Base-by-base conservation (phyloP, 2,113 vertebrate genomes). In the Ammodytes dubius region DNA sequence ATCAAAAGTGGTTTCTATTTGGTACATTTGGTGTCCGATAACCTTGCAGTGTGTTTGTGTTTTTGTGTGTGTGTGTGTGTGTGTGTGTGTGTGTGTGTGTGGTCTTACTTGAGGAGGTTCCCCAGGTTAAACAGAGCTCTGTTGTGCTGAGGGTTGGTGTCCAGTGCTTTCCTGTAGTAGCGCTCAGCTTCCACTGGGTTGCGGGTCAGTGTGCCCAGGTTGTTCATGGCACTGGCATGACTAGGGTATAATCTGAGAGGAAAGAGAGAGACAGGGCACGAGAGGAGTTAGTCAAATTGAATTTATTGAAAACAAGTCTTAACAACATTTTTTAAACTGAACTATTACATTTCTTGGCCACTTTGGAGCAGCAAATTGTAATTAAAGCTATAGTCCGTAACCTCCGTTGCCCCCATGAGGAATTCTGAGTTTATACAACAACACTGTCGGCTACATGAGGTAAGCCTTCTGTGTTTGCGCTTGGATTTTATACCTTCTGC, bases 121-220 rank as follows among this genome's bases (percentile, higher is more conserved):
- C 97, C 98, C 0, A 99, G 96, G 83, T 99, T 99, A 85, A 99
- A 99, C n/a, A 99, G 97, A 2, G 98, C 98, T 35, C 98, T 90
- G 87, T 97, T 98, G 85, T 99, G 98, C 69, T 99, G 97, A 0
- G 97, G 97, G 65, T 97, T 99, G 75, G 95, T 96, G 80, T 95
- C 95, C 60, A 99, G 95, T 0, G 98, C 98, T 73, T 85, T 95
- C 85, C 95, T 96, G 92, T 99, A 99, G 91, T 97, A 97, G 47
- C 91, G 81, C 89, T 99, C 96, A 0, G 98, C 97, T 82, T 98
- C 96, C 43, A 95, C 91, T 0, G 91, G 80, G 0, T 95, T 93
- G 88, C 88, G 95, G 4, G 97, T 99, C 92, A 99, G 85, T 0
- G 98, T 99, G 54, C 98, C 98, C 17, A 99, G 80, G 86, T 99